A percentile compares a stretch with the other conserved stretches of the same genome.
Evolutionary conservation across 2,888 invertebrate species (phyloP).

Genomic region (Caenorhabditis auriculariae): DNA sequence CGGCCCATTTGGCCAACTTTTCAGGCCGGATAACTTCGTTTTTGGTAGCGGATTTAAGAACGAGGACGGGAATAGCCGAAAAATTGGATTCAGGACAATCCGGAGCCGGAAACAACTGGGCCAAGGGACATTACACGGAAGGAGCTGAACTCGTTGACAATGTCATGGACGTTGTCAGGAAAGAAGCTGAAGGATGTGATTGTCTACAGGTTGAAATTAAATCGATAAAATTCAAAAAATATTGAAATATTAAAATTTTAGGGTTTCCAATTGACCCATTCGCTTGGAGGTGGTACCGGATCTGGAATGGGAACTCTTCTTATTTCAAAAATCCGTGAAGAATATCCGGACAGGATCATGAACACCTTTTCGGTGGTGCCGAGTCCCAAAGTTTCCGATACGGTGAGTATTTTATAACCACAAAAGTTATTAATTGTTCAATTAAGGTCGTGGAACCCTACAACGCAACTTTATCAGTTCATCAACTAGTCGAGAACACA

Average conservation of each 20-base stretch:
- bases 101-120: slow-evolving; percentile 82
- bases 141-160: slow-evolving; percentile 72
- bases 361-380: slow-evolving; percentile 91
- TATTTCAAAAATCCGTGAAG: slow-evolving; percentile 92
- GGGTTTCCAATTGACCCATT: slow-evolving; percentile 84
- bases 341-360: slow-evolving; percentile 96
- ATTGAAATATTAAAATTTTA: slow-evolving; percentile 5
- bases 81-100: slow-evolving; percentile 5
- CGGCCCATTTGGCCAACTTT: slow-evolving; percentile 86
- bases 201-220: slow-evolving; percentile 36
- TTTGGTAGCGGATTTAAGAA: slow-evolving; percentile 72
- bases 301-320: slow-evolving; percentile 85
- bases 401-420: background rate
- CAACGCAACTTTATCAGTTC: slow-evolving; percentile 69
- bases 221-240: background rate
- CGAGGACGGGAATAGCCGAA: background rate
- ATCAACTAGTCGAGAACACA: slow-evolving; percentile 65
- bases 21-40: slow-evolving; percentile 85
- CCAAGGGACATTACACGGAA: slow-evolving; percentile 92
- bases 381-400: slow-evolving; percentile 73
- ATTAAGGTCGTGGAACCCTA: slow-evolving; percentile 60
- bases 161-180: slow-evolving; percentile 71
- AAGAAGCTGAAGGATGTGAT: slow-evolving; percentile 67
- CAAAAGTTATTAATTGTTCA: slow-evolving; percentile 22
- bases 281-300: slow-evolving; percentile 81